Evolutionary conservation across 2,888 invertebrate species (phyloP), one percentile per base, ranked within the genome.

Genomic region (Polia nebulosa): DNA sequence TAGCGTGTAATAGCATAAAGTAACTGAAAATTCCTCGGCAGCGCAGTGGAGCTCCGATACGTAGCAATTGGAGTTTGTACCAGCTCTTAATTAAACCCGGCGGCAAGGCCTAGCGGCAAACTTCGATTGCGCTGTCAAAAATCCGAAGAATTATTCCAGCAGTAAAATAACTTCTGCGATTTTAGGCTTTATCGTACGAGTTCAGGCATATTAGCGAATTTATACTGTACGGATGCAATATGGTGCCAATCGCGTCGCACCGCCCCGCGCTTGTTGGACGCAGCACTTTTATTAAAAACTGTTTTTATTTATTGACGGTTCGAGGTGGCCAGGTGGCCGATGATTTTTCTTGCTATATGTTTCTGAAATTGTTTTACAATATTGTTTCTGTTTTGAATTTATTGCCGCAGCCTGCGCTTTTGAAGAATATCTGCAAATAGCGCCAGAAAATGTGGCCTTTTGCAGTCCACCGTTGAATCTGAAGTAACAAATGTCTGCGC

Each of bases 91-190:
- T 95, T 95, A 95, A 94, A 90, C 87, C 91, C 86, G 85, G 87
- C 88, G 89, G 91, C 91, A 88, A 83, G 77, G 93, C 93, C 94
- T 93, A 92, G 94, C 90, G 93, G 92, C 91, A 92, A 95, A 95
- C 94, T 95, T 95, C 95, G 94, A 95, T 95, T 95, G 94, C 93
- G 91, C 95, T 95, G 95, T 95, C 95, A 95, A 95, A 95, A 95
- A 95, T 94, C 93, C 94, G 91, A 95, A 95, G 95, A 95, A 95
- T 95, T 95, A 95, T 95, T 93, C 92, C 90, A 89, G 90, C 88
- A 91, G 92, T 92, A 90, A 92, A 95, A 94, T 95, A 95, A 95
- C 92, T 95, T 94, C 89, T 88, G 88, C 94, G 92, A 94, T 94
- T 94, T 95, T 94, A 94, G 94, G 92, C 92, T 94, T 94, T 95